phyloP scores from a whole-genome alignment of 2,888 invertebrate species.

The Sclerodermus sp. region DNA sequence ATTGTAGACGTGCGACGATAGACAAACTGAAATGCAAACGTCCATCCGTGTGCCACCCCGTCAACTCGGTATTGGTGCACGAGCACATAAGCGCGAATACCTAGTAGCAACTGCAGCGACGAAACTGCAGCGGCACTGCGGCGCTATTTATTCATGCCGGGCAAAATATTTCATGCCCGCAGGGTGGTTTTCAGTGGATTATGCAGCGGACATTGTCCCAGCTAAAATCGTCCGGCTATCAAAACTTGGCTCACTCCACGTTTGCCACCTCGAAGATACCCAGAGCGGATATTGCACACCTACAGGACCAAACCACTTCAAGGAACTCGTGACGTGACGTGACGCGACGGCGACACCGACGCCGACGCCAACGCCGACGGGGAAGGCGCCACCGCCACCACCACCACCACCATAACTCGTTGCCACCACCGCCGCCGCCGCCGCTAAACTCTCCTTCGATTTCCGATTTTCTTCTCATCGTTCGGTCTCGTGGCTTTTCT shows the following conservation, averaged over 20 bases:
- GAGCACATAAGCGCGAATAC: neutral
- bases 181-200: conserved; percentile 35
- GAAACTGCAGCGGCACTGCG: conserved; percentile 7
- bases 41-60: neutral
- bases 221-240: conserved; percentile 43
- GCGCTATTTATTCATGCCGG: conserved; percentile 40
- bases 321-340: too few species aligned
- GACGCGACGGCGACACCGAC: too few species aligned
- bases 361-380: too few species aligned
- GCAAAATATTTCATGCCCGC: conserved; percentile 40
- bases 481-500: neutral
- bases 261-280: conserved; percentile 17
- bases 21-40: neutral
- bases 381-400: too few species aligned
- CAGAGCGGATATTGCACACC: too few species aligned
- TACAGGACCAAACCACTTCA: too few species aligned
- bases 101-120: neutral
- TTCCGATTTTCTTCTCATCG: conserved; percentile 1
- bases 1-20: neutral
- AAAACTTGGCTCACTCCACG: conserved; percentile 26
- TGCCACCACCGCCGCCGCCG: conserved; percentile 17
- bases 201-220: conserved; percentile 35
- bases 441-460: conserved; percentile 9
- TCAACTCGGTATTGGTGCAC: too few species aligned
- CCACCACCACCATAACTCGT: conserved; percentile 33